Evolutionary conservation across 2,888 invertebrate species (phyloP).

Genomic region (Rhingia campestris): DNA sequence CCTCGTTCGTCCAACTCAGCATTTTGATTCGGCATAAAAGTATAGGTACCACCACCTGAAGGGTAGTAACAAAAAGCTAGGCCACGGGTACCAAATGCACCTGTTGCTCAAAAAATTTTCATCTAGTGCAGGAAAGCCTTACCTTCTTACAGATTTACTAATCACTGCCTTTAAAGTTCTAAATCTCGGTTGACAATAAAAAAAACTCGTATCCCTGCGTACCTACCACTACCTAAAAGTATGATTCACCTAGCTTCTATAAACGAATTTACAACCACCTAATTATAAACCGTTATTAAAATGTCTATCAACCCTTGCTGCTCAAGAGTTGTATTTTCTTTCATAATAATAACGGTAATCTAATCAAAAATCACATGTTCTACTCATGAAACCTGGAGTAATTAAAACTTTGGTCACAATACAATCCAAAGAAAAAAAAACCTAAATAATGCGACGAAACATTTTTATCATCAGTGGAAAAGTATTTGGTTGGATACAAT

Average conservation of each 20-base stretch:
- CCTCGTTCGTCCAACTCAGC: too few relatives aligned
- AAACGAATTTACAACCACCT: neutral
- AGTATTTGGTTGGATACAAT: neutral
- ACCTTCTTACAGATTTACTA: too few relatives aligned
- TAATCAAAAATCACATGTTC: slow-evolving; percentile 31
- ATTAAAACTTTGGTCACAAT: neutral
- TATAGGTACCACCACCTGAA: too few relatives aligned
- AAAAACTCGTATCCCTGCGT: too few relatives aligned
- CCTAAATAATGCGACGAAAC: neutral
- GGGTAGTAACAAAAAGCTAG: too few relatives aligned
- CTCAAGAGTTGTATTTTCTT: neutral
- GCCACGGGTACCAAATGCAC: too few relatives aligned
- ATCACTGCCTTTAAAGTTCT: too few relatives aligned
- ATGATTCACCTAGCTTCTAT: neutral
- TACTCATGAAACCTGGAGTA: slow-evolving; percentile 13
- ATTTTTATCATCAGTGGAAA: slow-evolving; percentile 6
- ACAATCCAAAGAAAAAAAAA: neutral
- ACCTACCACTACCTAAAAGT: too few relatives aligned
- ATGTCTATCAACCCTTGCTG: neutral
- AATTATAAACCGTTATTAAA: neutral
- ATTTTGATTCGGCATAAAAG: too few relatives aligned
- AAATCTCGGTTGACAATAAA: too few relatives aligned
- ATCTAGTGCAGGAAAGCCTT: too few relatives aligned
- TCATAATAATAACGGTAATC: slow-evolving; percentile 19
- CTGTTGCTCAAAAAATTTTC: too few relatives aligned